phyloP scores from a whole-genome alignment of 2,113 vertebrate genomes.

The Sturnira hondurensis region DNA sequence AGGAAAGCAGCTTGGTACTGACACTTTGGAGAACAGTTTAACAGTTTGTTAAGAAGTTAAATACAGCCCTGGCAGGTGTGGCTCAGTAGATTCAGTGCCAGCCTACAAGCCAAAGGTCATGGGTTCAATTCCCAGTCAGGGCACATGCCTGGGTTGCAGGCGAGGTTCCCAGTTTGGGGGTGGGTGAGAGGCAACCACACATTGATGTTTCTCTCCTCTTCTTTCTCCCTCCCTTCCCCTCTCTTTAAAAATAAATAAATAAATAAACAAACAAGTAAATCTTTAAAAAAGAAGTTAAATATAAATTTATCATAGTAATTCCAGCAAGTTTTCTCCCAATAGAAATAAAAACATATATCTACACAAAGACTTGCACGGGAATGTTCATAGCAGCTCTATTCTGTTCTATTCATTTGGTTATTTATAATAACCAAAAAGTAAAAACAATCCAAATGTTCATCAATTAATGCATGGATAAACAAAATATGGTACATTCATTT shows the following conservation, averaged over 20 bases:
- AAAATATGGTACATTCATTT: conserved; percentile 5
- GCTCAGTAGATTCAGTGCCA: no score
- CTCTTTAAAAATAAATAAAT: no score
- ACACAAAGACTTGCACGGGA: neutral
- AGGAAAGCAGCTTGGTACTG: neutral
- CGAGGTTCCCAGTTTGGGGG: no score
- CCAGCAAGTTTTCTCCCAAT: neutral
- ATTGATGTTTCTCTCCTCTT: no score
- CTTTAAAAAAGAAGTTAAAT: neutral
- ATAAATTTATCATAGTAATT: conserved; percentile 5
- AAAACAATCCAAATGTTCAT: neutral
- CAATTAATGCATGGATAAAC: neutral
- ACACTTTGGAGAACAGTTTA: conserved; percentile 4
- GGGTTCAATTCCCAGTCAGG: no score
- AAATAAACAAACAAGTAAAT: no score
- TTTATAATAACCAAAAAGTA: conserved; percentile 4
- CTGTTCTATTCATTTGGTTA: neutral
- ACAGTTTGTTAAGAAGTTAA: conserved; percentile 29
- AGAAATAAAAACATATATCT: conserved; percentile 32
- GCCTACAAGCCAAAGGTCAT: no score
- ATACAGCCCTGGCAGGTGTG: neutral
- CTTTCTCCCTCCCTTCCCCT: no score
- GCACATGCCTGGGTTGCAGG: no score
- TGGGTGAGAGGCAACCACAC: no score
- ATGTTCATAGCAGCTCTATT: conserved; percentile 4